These are phyloP conservation scores for Columba livia DNA, from an alignment of 2,113 vertebrate genomes.

Conservation along the genomic window DNA sequence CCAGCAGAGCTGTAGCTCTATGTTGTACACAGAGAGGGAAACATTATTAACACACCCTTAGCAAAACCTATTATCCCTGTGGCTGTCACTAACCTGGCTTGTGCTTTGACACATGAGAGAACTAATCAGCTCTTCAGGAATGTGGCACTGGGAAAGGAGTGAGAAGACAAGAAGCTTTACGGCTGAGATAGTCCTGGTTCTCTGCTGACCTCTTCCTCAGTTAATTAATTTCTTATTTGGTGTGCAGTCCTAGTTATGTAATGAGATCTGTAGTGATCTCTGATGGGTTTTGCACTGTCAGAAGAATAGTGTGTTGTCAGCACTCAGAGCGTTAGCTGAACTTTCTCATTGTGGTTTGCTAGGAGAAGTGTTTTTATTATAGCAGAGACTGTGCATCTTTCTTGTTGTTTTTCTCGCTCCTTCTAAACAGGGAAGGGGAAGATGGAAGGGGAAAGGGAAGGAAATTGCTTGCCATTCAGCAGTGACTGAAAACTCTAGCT, in stretches of 20 bases:
- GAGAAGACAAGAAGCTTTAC: not conserved
- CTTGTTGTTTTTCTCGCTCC: not conserved
- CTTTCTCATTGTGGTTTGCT: not conserved
- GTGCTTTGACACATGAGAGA: not conserved
- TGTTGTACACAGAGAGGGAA: not conserved
- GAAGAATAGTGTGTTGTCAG: not conserved
- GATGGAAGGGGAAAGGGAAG: not conserved
- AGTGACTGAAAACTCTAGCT: not conserved
- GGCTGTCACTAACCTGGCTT: not conserved
- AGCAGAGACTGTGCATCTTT: not conserved
- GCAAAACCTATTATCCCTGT: not conserved
- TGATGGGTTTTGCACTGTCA: not conserved
- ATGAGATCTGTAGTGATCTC: not conserved
- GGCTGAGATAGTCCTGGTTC: not conserved
- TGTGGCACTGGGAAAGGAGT: not conserved
- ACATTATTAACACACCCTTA: not conserved
- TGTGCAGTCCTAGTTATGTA: not conserved
- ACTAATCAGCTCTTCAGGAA: not conserved
- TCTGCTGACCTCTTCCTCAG: not conserved
- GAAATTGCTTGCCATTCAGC: not conserved
- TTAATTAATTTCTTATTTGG: not conserved
- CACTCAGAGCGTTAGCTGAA: rapidly evolving
- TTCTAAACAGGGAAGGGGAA: not conserved
- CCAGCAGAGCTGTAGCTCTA: not conserved
- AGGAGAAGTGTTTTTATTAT: not conserved